Percentiles rank a stretch among this genome's conserved stretches.
phyloP scores from a whole-genome alignment of 2,888 invertebrate genomes.

The Papilio demoleus region DNA sequence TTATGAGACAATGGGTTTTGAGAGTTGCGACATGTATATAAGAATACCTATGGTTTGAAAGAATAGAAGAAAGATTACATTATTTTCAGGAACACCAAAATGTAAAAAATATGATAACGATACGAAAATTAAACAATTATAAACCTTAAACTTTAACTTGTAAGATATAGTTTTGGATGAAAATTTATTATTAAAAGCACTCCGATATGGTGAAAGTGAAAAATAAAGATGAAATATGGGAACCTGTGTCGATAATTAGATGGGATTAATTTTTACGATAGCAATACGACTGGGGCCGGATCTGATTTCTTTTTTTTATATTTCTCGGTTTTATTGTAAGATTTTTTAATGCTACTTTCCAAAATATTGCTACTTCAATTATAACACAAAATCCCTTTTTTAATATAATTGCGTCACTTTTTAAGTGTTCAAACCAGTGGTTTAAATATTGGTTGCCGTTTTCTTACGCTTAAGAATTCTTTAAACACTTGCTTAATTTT shows the following conservation, averaged over 20 bases:
- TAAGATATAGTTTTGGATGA: background rate
- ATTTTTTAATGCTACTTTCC: conserved; percentile 29
- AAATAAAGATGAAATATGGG: conserved; percentile 33
- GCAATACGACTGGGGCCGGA: conserved; percentile 12
- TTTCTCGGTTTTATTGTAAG: conserved; percentile 11
- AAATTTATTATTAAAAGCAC: background rate
- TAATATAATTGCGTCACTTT: too few relatives aligned
- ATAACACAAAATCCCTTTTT: background rate
- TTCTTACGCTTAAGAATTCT: too few relatives aligned
- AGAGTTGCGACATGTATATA: too few relatives aligned
- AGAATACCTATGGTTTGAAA: too few relatives aligned
- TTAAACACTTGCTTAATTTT: too few relatives aligned
- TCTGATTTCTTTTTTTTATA: conserved; percentile 34
- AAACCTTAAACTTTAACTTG: background rate
- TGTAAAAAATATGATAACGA: background rate
- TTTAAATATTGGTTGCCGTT: too few relatives aligned
- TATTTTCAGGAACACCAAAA: background rate
- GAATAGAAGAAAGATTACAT: background rate
- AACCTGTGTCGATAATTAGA: conserved; percentile 35
- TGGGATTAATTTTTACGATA: conserved; percentile 40
- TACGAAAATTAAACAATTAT: background rate
- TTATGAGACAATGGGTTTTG: too few relatives aligned
- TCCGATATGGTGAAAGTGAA: conserved; percentile 37
- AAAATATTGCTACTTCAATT: background rate
- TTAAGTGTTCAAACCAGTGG: too few relatives aligned